Conservation (phyloP, 2,113 vertebrate genomes). For the Balaenoptera acutorostrata region DNA sequence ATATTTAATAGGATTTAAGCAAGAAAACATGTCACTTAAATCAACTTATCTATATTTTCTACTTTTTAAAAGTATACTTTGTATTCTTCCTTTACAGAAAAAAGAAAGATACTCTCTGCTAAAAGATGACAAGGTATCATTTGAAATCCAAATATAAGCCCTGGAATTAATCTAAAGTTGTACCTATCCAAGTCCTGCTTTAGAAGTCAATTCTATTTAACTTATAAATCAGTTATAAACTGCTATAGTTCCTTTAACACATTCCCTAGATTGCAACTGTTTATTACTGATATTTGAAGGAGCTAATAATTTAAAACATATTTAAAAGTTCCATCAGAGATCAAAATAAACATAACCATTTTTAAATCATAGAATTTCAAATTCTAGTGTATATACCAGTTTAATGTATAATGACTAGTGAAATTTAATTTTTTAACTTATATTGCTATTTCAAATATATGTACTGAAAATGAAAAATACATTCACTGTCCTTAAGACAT, state of each 20-base stretch:
- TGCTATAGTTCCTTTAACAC: not conserved
- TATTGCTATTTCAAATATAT: not conserved
- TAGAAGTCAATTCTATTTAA: not conserved
- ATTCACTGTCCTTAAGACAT: not conserved
- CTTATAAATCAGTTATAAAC: not conserved
- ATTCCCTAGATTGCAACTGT: not conserved
- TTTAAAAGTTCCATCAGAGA: not conserved
- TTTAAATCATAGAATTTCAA: not conserved
- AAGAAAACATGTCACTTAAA: not conserved
- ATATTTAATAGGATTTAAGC: not conserved
- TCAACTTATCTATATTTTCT: not conserved
- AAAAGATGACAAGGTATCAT: not conserved
- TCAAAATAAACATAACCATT: not conserved
- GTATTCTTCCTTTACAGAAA: not conserved
- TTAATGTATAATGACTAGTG: not conserved
- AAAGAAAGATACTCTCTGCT: not conserved
- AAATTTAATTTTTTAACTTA: not conserved
- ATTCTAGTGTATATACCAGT: not conserved
- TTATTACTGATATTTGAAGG: not conserved
- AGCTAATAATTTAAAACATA: not conserved
- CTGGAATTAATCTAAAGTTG: not conserved
- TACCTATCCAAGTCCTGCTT: not conserved
- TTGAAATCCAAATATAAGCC: not conserved
- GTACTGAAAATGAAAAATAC: not conserved
- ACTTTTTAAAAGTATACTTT: not conserved